Base-by-base conservation (phyloP, 2,113 vertebrate species). In the Megatriorchis doriae region DNA sequence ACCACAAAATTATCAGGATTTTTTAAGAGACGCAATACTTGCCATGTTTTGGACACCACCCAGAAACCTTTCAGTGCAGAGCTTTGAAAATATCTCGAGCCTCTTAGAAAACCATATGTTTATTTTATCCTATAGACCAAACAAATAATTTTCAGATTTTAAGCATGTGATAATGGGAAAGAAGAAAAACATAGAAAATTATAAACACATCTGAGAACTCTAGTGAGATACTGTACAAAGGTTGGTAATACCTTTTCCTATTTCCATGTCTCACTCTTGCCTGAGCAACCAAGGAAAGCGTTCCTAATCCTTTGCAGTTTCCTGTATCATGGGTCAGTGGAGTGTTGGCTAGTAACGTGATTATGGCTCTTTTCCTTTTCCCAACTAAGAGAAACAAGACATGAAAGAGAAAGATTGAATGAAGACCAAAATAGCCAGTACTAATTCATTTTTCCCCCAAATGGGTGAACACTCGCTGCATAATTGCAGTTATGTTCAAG, bases 351-450 rank as follows among this genome's bases (percentile, higher is more conserved):
- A 56, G 16, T 36, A 59, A 90, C 2, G 2, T 27, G 56, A 70
- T 75, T 34, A 11, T 6, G 70, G 59, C 66, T 92, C 31, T 19
- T 73, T 61, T 31, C 34, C 31, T 19, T 73, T 61, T 32, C 36
- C 52, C 58, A 81, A 18, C 80, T 72, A 59, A 94, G 43, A 82
- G 66, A 79, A 85, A 81, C 13, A 77, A 89, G 61, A 92, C 21
- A 31, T 6, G 38, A 63, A 90, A 77, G 26, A 40, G 17, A 65
- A 82, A 40, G 31, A 43, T 1, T 43, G 67, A 83, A 38, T 32
- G 5, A 86, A 77, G 55, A 53, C 3, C 73, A 55, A 45, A 93
- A 59, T 2, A 77, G 53, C 8, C 87, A 36, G 10, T 4, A 38
- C 7, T 45, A 65, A 52, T 48, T 73, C 63, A 48, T 50, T 48